These are phyloP conservation scores for Synanthedon vespiformis DNA, from an alignment of 2,888 invertebrate genomes.

Conservation along the genomic window DNA sequence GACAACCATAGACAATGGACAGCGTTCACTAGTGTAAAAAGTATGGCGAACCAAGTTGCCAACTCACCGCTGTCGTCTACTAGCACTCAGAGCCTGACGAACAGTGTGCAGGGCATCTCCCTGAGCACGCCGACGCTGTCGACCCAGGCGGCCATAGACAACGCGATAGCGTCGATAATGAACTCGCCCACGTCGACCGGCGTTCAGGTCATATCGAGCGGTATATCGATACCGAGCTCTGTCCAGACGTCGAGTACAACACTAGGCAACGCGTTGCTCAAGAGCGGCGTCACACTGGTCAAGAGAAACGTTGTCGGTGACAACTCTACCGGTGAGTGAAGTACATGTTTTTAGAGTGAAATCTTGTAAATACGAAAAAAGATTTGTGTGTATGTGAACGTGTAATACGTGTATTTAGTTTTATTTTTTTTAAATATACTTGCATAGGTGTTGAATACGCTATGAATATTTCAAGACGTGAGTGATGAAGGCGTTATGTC, in stretches of 20 bases:
- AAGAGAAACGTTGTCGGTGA: conserved; percentile 48
- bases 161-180: conserved; percentile 56
- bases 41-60: conserved; percentile 26
- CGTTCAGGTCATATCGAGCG: conserved; percentile 54
- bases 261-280: conserved; percentile 37
- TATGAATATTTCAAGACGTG: no score
- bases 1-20: conserved; percentile 56
- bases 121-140: conserved; percentile 37
- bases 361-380: no score
- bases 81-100: conserved; percentile 44
- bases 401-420: no score
- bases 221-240: conserved; percentile 28
- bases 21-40: conserved; percentile 33
- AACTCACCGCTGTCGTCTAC: conserved; percentile 34
- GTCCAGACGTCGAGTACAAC: conserved; percentile 22
- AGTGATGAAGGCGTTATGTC: no score
- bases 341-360: no score
- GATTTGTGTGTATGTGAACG: no score
- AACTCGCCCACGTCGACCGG: conserved; percentile 43
- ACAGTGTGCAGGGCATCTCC: conserved; percentile 57
- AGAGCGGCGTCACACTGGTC: conserved; percentile 51
- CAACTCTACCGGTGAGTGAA: conserved; percentile 37
- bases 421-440: no score
- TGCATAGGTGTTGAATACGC: no score
- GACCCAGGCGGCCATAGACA: conserved; percentile 50